Base-by-base conservation (phyloP, 2,888 invertebrate genomes). In the Caenorhabditis auriculariae region DNA sequence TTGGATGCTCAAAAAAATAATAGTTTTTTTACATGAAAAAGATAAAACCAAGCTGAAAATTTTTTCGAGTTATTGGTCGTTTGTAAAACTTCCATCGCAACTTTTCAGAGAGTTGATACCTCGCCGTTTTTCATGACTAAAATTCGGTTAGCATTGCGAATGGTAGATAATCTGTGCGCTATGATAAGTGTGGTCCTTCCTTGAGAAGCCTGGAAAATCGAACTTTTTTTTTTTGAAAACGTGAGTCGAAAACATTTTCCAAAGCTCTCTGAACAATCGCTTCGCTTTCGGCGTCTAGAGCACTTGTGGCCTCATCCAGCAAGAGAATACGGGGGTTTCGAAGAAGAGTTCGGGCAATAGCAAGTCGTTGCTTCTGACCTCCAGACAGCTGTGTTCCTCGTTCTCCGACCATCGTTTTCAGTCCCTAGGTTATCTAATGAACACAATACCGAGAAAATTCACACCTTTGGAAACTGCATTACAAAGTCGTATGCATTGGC, bases 151-250 rank as follows among this genome's bases (percentile, higher is more conserved):
- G 85, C 85, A 27, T 82, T 84, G 68, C 82, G 77, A 37, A 85
- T 83, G 4, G 85, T 85, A 7, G 84, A 84, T 52, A 85, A 72
- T 21, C 85, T 80, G 62, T 83, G 83, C n/a, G 84, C 84, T 7
- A 84, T 79, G 1, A 84, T 81, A 29, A 84, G 76, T 1, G 84
- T 84, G 1, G 84, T 84, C 41, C 84, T 72, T n/a, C 83, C 72
- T 64, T 66, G 27, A 5, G 59, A 62, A 2, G 83, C 84, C 83
- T 83, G 26, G 9, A 67, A 32, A 35, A 7, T 17, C n/a, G n/a
- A n/a, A n/a, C n/a, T n/a, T n/a, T n/a, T n/a, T n/a, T n/a, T n/a
- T 1, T 35, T 4, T 19, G 12, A 23, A n/a, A 15, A 41, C 17
- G 28, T 23, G 6, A 0, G 0, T 19, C 19, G 47, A 50, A 43